Conservation (phyloP, 2,888 invertebrate genomes). For the Sisyra nigra region DNA sequence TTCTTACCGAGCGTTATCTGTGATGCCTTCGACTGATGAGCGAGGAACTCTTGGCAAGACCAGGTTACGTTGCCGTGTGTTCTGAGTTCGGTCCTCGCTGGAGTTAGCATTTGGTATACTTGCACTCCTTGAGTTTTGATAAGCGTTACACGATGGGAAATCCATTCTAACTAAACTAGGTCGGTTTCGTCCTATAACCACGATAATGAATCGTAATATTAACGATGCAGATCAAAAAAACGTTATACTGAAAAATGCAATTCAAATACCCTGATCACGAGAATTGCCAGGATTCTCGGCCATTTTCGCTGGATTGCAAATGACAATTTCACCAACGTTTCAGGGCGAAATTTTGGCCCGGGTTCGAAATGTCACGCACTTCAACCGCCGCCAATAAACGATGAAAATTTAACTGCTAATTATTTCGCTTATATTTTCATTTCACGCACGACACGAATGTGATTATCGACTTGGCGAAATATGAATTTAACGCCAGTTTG, state of each 20-base stretch:
- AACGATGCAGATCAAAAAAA: not conserved
- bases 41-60: not conserved
- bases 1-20: constrained; percentile 5
- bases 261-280: constrained; percentile 37
- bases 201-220: not conserved
- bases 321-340: constrained; percentile 11
- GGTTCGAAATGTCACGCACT: not conserved
- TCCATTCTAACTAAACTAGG: not conserved
- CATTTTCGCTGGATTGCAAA: constrained; percentile 30
- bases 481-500: no score
- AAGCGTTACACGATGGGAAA: not conserved
- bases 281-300: constrained; percentile 58
- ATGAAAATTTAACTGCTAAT: no score
- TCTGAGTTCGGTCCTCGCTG: not conserved
- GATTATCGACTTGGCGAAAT: no score
- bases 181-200: not conserved
- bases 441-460: no score
- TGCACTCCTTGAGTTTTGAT: not conserved
- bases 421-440: no score
- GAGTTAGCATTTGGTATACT: not conserved
- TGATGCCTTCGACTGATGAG: not conserved
- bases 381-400: no score
- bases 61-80: not conserved
- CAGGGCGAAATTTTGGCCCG: constrained; percentile 7
- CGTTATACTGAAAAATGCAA: not conserved